Evolutionary conservation across 2,113 vertebrate species (phyloP), one percentile per base, ranked within the genome.

Genomic region (Arenaria interpres): DNA sequence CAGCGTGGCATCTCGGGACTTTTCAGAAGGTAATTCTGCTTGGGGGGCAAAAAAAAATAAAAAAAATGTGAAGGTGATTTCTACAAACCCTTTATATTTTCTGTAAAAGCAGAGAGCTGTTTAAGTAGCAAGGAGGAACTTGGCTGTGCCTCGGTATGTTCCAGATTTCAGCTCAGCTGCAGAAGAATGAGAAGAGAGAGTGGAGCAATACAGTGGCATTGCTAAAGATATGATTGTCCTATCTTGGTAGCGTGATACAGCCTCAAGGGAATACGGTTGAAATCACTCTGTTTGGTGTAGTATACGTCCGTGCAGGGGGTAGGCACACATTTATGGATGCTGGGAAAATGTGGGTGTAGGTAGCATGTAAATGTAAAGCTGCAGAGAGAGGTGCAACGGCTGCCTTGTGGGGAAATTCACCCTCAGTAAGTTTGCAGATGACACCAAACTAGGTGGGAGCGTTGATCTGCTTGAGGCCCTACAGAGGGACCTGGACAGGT

Each of bases 71-170:
- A 83, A 83, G 66, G 82, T 91, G 69, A 54, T 89, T 88, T 72
- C 48, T 96, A 12, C 39, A 88, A 90, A 68, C 28, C 19, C 35
- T 90, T 93, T 83, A 10, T 94, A 30, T 88, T 78, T 89, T 74
- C 78, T 93, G 23, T 90, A 68, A 83, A 89, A 93, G 66, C 82
- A 80, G 54, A 75, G 86, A 91, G 39, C 72, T 92, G 21, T 96
- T 94, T 84, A 93, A 95, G 85, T 83, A 94, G 66, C 48, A 77
- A 64, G 73, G 66, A 92, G 45, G 83, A 94, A 89, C 60, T 83
- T 93, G 60, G 67, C 67, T 72, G 9, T 3, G 22, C 79, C 94
- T 28, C n/a, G 21, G 4, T 83, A 68, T 5, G 22, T 90, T 94
- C 71, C 92, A 25, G 21, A 66, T 95, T 90, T 80, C 62, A 87